Conservation (phyloP, 2,797 vertebrate genomes). For the Anniella stebbinsi region DNA sequence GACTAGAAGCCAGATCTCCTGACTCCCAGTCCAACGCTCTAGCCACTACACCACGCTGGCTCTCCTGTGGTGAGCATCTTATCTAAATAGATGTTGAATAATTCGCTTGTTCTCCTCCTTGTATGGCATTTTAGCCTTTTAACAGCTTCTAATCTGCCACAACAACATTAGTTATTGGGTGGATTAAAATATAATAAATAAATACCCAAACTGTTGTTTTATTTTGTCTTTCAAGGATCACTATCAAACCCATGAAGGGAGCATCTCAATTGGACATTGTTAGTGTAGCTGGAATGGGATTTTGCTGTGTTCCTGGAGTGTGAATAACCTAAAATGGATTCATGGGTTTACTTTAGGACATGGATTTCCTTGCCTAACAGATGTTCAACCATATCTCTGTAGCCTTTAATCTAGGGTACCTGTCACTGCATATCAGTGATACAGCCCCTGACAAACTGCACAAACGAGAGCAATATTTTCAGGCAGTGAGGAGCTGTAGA, state of each 20-base stretch:
- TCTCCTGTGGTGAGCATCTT: too few relatives aligned
- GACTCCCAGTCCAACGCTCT: too few relatives aligned
- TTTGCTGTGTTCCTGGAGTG: background rate
- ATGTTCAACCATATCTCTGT: conserved; percentile 39
- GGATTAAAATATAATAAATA: too few relatives aligned
- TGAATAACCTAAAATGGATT: conserved; percentile 23
- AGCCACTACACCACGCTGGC: too few relatives aligned
- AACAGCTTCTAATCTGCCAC: too few relatives aligned
- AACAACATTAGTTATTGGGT: too few relatives aligned
- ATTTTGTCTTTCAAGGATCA: background rate
- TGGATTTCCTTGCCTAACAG: conserved; percentile 25
- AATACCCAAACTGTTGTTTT: background rate
- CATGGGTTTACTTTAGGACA: conserved; percentile 11
- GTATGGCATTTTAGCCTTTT: too few relatives aligned
- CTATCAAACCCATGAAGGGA: background rate
- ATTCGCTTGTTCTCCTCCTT: background rate
- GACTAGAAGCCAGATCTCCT: too few relatives aligned
- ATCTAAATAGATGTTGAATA: conserved; percentile 10
- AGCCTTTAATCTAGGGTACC: conserved; percentile 13
- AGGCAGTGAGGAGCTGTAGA: background rate
- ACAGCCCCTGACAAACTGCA: conserved; percentile 47
- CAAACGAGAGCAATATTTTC: conserved; percentile 22
- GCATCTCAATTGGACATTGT: background rate
- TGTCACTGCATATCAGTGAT: conserved; percentile 22
- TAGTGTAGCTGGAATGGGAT: background rate